Conservation (phyloP, 1,140 invertebrate species). For the Papilio polytes region DNA sequence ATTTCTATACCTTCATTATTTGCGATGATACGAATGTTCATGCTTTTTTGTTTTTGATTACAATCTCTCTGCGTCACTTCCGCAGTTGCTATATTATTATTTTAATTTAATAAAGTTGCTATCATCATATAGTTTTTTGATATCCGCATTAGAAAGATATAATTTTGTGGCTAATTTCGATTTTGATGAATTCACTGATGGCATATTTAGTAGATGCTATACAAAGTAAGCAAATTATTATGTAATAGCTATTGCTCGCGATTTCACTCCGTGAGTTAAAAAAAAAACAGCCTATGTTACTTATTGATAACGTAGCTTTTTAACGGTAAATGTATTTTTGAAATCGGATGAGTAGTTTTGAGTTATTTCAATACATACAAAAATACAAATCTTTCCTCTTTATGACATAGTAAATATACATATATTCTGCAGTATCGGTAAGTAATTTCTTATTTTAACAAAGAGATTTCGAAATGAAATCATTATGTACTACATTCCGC, state of each 20-base stretch:
- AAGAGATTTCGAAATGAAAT: background rate
- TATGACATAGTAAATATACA: background rate
- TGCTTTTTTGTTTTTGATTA: slow-evolving; percentile 64
- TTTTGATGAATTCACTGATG: background rate
- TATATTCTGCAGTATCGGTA: background rate
- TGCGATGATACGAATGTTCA: slow-evolving; percentile 74
- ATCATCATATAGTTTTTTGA: slow-evolving; percentile 7
- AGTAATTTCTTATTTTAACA: background rate
- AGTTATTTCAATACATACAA: too few relatives aligned
- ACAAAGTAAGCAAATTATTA: background rate
- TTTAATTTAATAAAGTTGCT: slow-evolving; percentile 21
- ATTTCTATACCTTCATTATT: slow-evolving; percentile 74
- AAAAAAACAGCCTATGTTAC: too few relatives aligned
- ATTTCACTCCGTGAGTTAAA: too few relatives aligned
- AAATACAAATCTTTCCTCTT: too few relatives aligned
- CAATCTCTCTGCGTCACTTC: slow-evolving; percentile 1
- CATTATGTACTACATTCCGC: background rate
- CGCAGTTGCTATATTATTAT: slow-evolving; percentile 1
- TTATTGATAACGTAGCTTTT: too few relatives aligned
- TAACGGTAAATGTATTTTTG: too few relatives aligned
- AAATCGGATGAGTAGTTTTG: too few relatives aligned
- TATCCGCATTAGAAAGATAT: background rate
- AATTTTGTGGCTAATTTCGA: background rate
- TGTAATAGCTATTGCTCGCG: background rate
- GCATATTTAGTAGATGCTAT: background rate